phyloP scores from a whole-genome alignment of 2,888 invertebrate species.

The Deroplatys truncata region DNA sequence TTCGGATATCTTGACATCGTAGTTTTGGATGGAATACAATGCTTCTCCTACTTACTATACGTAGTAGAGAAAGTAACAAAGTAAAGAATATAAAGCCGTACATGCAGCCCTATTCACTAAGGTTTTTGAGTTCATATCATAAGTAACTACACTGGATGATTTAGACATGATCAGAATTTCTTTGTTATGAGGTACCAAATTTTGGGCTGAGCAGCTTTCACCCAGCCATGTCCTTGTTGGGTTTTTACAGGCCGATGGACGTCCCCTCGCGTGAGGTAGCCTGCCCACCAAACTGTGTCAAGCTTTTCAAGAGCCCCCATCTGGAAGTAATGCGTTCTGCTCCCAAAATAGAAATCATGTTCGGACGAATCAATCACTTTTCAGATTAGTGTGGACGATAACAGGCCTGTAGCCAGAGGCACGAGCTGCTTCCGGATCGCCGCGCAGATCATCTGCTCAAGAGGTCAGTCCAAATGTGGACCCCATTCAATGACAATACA shows the following conservation, averaged over 20 bases:
- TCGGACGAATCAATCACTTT: background rate
- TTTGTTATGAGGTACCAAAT: background rate
- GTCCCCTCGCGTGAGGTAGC: background rate
- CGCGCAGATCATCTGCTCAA: background rate
- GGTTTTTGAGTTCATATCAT: too few species aligned
- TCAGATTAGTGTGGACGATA: background rate
- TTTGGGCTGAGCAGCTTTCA: background rate
- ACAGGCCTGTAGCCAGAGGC: background rate
- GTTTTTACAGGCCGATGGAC: background rate
- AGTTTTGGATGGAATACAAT: too few species aligned
- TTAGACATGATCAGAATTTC: too few species aligned
- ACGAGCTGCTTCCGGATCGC: background rate
- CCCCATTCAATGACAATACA: too few species aligned
- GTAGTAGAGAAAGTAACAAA: too few species aligned
- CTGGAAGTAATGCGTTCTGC: background rate
- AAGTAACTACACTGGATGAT: too few species aligned
- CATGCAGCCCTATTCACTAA: too few species aligned
- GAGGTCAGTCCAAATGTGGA: too few species aligned
- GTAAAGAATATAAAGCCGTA: too few species aligned
- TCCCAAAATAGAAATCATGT: background rate
- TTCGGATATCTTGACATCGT: too few species aligned
- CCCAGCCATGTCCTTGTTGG: background rate
- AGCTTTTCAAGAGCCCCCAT: background rate
- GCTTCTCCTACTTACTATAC: too few species aligned
- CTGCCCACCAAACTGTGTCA: background rate